Conservation (phyloP, 2,113 vertebrate species). For the Aix galericulata region DNA sequence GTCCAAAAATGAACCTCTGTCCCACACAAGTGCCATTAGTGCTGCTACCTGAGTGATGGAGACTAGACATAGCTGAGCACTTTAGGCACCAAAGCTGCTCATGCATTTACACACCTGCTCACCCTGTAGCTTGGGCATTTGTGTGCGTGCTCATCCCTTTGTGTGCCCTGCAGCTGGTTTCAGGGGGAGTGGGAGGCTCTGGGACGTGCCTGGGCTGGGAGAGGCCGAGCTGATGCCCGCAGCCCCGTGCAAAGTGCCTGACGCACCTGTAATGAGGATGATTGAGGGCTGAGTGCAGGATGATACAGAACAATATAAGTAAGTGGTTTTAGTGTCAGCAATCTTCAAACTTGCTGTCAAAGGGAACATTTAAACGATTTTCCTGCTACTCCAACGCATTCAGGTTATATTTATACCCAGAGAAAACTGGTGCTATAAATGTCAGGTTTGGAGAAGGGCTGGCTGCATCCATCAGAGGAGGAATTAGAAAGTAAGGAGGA, state of each 20-base stretch:
- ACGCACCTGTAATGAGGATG: conserved; percentile 50
- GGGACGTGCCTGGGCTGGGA: background rate
- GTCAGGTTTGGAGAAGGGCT: conserved; percentile 66
- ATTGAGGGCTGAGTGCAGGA: conserved; percentile 63
- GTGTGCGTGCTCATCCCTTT: accelerated
- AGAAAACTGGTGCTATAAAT: conserved; percentile 70
- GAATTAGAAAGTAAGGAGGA: conserved; percentile 56
- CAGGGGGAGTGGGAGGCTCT: accelerated
- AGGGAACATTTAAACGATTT: conserved; percentile 75
- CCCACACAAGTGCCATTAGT: accelerated
- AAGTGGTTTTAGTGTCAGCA: conserved; percentile 76
- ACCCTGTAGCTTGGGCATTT: background rate
- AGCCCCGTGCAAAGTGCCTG: background rate
- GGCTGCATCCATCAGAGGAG: conserved; percentile 64
- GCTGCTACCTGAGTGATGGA: background rate
- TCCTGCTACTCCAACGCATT: conserved; percentile 67
- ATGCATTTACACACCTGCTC: background rate
- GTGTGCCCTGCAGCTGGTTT: accelerated
- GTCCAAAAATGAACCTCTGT: background rate
- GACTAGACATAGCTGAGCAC: background rate
- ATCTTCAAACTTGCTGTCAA: conserved; percentile 72
- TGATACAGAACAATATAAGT: conserved; percentile 68
- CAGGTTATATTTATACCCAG: conserved; percentile 71
- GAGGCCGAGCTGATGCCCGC: background rate
- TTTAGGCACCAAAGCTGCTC: background rate